Evolutionary conservation across 2,888 invertebrate species (phyloP).

Genomic region (Parasteatoda lunata): DNA sequence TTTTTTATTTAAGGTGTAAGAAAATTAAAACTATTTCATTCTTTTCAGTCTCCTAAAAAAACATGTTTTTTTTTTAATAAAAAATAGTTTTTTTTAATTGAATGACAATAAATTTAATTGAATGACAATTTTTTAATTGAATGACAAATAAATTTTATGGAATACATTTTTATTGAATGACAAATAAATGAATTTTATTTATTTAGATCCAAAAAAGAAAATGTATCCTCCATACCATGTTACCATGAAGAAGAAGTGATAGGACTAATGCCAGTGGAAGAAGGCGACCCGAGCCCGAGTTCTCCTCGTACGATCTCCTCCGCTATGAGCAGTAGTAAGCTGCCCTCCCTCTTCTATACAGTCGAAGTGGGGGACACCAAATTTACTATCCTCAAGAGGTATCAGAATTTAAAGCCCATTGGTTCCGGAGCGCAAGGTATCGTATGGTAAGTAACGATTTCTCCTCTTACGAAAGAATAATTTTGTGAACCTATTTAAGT

Average conservation of each 20-base stretch:
- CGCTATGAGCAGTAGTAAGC: conserved; percentile 53
- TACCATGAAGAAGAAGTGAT: conserved; percentile 4
- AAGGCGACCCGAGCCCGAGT: conserved; percentile 48
- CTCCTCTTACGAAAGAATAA: too few species aligned
- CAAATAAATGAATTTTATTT: too few species aligned
- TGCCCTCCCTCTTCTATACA: conserved; percentile 82
- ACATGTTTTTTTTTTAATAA: too few species aligned
- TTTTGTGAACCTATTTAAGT: too few species aligned
- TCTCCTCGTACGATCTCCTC: conserved; percentile 31
- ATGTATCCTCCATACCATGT: neutral
- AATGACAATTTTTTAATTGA: too few species aligned
- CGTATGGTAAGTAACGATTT: conserved; percentile 88
- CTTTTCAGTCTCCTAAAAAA: too few species aligned
- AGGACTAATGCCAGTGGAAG: conserved; percentile 51
- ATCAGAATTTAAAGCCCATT: conserved; percentile 98
- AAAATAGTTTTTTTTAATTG: too few species aligned
- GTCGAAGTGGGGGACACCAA: conserved; percentile 99
- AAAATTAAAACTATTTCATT: too few species aligned
- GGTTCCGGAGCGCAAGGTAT: conserved; percentile 99
- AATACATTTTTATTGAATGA: too few species aligned
- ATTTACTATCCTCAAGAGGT: conserved; percentile 97
- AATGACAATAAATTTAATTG: too few species aligned
- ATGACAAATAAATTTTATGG: too few species aligned
- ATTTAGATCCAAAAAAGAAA: neutral
- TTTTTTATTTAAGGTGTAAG: too few species aligned